phyloP scores from a whole-genome alignment of 2,113 vertebrate genomes.

The Cettia cetti region DNA sequence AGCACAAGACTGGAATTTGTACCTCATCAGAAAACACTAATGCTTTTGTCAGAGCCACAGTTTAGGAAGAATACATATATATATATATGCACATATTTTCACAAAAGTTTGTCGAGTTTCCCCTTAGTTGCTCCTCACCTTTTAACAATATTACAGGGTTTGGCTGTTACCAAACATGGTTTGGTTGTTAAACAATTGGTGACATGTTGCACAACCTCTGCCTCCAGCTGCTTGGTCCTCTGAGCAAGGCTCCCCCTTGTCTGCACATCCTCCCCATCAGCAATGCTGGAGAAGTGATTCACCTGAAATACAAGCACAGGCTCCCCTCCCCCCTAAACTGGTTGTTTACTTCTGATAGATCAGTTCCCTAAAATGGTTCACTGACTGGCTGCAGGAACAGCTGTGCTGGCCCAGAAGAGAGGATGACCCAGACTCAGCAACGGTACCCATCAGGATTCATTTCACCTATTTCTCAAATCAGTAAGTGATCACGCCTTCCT shows the following conservation, averaged over 20 bases:
- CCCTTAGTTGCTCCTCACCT: background rate
- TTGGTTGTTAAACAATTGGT: background rate
- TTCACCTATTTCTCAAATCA: background rate
- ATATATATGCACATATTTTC: background rate
- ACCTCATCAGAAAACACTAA: background rate
- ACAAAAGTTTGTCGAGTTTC: background rate
- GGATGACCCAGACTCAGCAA: background rate
- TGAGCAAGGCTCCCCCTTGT: background rate
- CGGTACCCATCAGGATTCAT: background rate
- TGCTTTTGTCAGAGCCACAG: background rate
- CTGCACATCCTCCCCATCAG: background rate
- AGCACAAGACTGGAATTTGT: background rate
- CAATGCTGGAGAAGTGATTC: background rate
- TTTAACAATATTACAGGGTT: background rate
- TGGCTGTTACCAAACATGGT: background rate
- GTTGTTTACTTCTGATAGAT: background rate
- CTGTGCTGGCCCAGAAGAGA: background rate
- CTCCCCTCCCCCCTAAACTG: background rate
- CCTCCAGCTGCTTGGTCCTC: background rate
- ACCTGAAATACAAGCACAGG: background rate
- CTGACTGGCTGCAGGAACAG: background rate
- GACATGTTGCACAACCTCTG: accelerated
- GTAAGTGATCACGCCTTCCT: accelerated
- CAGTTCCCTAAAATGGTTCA: slow-evolving; percentile 49
- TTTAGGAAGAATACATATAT: background rate